Percentiles rank a stretch among this genome's conserved stretches.
phyloP scores from a whole-genome alignment of 2,113 vertebrate species.

The Lontra canadensis region DNA sequence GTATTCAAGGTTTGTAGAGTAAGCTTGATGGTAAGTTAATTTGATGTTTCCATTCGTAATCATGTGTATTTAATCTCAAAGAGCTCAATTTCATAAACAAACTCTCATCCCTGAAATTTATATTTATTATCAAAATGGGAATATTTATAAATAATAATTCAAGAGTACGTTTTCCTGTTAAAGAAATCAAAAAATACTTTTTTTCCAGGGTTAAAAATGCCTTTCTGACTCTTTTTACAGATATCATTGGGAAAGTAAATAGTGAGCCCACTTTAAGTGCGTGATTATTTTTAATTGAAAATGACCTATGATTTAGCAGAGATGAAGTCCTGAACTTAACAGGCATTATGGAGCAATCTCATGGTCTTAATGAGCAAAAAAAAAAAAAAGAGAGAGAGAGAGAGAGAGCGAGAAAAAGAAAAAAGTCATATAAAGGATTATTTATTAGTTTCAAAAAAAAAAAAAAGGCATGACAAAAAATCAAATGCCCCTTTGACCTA shows the following conservation, averaged over 20 bases:
- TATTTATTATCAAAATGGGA: not conserved
- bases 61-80: not conserved
- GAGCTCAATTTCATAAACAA: not conserved
- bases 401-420: not conserved
- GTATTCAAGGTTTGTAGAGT: not conserved
- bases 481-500: conserved; percentile 9
- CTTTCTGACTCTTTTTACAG: not conserved
- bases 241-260: not conserved
- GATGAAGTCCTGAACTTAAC: not conserved
- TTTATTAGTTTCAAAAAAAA: not conserved
- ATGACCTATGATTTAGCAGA: not conserved
- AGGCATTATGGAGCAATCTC: not conserved
- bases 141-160: not conserved
- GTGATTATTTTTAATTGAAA: conserved; percentile 22
- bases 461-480: not conserved
- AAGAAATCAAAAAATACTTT: not conserved
- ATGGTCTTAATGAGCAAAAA: not conserved
- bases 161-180: not conserved
- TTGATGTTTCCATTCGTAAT: not conserved
- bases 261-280: not conserved
- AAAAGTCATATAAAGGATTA: not conserved
- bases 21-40: not conserved
- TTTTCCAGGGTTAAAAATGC: not conserved
- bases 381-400: not conserved
- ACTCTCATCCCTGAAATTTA: not conserved